A percentile compares a stretch with the other conserved stretches of the same genome.
These are phyloP conservation scores for Aporrectodea caliginosa DNA, from an alignment of 1,140 invertebrate species.

Conservation along the genomic window DNA sequence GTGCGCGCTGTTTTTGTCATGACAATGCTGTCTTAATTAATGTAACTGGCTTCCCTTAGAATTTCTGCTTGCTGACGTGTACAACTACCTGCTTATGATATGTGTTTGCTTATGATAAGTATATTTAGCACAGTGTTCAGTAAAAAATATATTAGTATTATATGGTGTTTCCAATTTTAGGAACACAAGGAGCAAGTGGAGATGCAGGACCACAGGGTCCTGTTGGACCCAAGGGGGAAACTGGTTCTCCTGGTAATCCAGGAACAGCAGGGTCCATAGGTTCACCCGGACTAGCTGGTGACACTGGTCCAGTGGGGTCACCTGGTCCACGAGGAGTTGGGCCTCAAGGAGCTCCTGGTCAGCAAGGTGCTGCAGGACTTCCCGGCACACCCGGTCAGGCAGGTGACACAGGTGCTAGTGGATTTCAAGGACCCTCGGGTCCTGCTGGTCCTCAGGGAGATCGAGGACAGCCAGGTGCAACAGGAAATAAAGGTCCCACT, in stretches of 20 bases:
- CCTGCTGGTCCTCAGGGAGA: constrained; percentile 8
- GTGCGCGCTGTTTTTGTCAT: no score
- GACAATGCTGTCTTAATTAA: no score
- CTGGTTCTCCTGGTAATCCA: neutral
- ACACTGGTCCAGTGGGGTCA: neutral
- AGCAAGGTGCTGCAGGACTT: neutral
- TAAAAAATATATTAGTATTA: no score
- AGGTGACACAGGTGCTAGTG: neutral
- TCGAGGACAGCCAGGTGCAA: neutral
- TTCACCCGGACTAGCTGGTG: neutral
- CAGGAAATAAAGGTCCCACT: neutral
- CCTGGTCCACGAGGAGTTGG: constrained; percentile 17
- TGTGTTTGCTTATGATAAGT: neutral
- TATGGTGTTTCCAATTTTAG: neutral
- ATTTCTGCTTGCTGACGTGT: neutral
- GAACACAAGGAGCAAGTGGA: neutral
- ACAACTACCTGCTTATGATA: neutral
- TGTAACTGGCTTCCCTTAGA: constrained; percentile 6
- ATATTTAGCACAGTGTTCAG: neutral
- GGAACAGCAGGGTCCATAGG: neutral
- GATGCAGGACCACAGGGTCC: constrained; percentile 8
- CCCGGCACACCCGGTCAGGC: neutral
- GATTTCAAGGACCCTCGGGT: neutral
- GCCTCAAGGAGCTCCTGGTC: neutral
- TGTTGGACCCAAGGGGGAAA: neutral